A percentile compares a stretch with the other conserved stretches of the same genome.
phyloP scores from a whole-genome alignment of 2,113 vertebrate species.

The Oncorhynchus keta region DNA sequence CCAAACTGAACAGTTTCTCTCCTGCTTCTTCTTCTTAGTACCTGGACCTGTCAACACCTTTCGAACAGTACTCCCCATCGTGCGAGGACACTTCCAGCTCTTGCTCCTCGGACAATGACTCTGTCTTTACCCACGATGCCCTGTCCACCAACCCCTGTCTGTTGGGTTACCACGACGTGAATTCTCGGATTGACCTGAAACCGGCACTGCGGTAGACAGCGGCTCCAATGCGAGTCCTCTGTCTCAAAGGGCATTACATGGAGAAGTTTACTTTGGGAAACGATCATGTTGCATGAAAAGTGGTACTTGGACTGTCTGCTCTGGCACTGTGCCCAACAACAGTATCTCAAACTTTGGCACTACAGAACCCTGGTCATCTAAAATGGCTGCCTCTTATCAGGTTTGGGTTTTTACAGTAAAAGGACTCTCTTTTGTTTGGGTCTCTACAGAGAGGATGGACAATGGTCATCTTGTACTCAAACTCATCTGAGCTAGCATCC shows the following conservation, averaged over 20 bases:
- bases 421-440: constrained; percentile 24
- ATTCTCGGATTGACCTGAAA: constrained; percentile 65
- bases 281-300: background rate
- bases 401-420: constrained; percentile 25
- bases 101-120: constrained; percentile 93
- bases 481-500: constrained; percentile 15
- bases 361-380: constrained; percentile 30
- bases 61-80: constrained; percentile 91
- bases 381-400: constrained; percentile 30
- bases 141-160: constrained; percentile 80
- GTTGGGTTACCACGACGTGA: constrained; percentile 79
- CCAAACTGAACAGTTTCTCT: background rate
- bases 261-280: background rate
- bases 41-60: constrained; percentile 93
- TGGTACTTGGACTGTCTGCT: constrained; percentile 6
- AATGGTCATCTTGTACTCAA: constrained; percentile 38
- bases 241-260: constrained; percentile 13
- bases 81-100: constrained; percentile 88
- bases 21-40: constrained; percentile 73
- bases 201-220: constrained; percentile 49
- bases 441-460: constrained; percentile 36
- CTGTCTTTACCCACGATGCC: constrained; percentile 92
- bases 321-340: constrained; percentile 34
- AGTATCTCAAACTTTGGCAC: constrained; percentile 46
- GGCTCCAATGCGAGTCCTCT: constrained; percentile 1